A percentile compares a stretch with the other conserved stretches of the same genome.
Conservation (phyloP, 1,140 invertebrate species). For the Drosophila rufa region DNA sequence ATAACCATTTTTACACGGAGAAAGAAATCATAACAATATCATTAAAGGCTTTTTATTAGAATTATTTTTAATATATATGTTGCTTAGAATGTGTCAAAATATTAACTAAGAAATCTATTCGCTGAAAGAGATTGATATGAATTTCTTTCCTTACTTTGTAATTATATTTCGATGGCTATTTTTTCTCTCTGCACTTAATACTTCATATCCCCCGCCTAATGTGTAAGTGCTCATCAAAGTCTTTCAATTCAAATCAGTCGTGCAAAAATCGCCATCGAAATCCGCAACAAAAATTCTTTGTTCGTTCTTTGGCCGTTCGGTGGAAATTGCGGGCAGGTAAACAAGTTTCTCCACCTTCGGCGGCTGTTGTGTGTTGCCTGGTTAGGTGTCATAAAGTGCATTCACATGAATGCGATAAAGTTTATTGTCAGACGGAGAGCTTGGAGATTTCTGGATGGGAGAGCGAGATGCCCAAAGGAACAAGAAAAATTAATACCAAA, state of each 20-base stretch:
- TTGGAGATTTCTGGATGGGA: conserved; percentile 20
- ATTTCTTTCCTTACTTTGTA: background rate
- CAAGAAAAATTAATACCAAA: conserved; percentile 81
- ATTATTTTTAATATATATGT: too few species aligned
- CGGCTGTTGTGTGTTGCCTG: conserved; percentile 36
- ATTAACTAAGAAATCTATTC: background rate
- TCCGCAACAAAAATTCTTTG: conserved; percentile 45
- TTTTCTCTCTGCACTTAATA: conserved; percentile 16
- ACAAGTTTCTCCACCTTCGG: conserved; percentile 49
- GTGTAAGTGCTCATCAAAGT: conserved; percentile 46
- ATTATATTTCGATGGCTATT: background rate
- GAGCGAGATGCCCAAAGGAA: conserved; percentile 44
- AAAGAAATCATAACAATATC: conserved; percentile 26
- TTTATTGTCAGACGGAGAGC: conserved; percentile 73
- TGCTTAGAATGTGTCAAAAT: background rate
- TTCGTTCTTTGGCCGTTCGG: conserved; percentile 18
- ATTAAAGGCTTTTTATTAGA: background rate
- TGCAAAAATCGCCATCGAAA: conserved; percentile 49
- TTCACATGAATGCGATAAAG: conserved; percentile 83
- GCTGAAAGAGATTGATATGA: too few species aligned
- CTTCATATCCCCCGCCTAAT: conserved; percentile 8
- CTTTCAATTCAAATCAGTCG: conserved; percentile 57
- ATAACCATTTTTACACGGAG: conserved; percentile 47
- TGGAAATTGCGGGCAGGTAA: conserved; percentile 56
- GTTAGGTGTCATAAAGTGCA: conserved; percentile 83